Evolutionary conservation across 2,888 invertebrate genomes (phyloP), one percentile per base, ranked within the genome.

Genomic region (Quadroppia sp.): DNA sequence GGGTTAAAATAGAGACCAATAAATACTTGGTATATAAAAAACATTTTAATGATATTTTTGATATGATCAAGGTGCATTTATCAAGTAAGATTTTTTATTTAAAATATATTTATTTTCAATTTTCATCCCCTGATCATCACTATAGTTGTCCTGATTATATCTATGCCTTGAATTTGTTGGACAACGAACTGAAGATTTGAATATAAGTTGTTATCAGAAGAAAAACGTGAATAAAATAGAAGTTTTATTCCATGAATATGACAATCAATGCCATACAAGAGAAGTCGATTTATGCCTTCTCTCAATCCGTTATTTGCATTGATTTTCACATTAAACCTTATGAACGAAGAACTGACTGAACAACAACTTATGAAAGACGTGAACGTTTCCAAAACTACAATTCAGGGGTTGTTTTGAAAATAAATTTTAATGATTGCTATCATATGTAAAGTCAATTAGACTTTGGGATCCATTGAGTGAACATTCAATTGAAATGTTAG

Each of bases 381-480:
- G 59, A n/a, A 2, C 3, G 4, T 59, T 30, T 30, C 59, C 30
- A 30, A 4, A 59, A 59, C 30, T 59, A 9, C 28, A 30, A 59
- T 59, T 59, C 59, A 59, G 28, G 11, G 30, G 28, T 59, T 13
- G 7, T 59, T 15, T 9, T 20, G 17, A 59, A 59, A 30, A 13
- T 28, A 15, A 59, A 25, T 30, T 7, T 53, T 9, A 6, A 20
- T 20, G 53, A 59, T 9, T 59, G 9, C 11, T n/a, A n/a, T n/a
- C 59, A 3, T 11, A 13, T 56, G 13, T n/a, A 25, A 59, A 59
- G 59, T 59, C 59, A 59, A 59, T 59, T 59, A 59, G 59, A 53
- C 3, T 17, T 45, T 2, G 15, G 17, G 53, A 53, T 53, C 3
- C 6, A 53, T 3, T 9, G n/a, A 4, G 15, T 56, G 6, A 56